Evolutionary conservation across 2,888 invertebrate species (phyloP), one percentile per base, ranked within the genome.

Genomic region (Lepidochrysops patricia): DNA sequence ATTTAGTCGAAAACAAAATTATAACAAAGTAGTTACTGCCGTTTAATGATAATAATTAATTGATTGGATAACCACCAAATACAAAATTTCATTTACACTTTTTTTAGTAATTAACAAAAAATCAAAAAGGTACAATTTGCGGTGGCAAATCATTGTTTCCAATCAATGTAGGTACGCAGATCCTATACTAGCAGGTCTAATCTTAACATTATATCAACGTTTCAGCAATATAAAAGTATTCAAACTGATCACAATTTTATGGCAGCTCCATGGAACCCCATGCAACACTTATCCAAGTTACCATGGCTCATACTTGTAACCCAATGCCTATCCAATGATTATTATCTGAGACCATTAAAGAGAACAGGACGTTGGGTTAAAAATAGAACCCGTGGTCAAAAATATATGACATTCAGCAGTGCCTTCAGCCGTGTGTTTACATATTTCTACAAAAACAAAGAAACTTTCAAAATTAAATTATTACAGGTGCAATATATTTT

Each of bases 171-270:
- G 19, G 43, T 43, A 80, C 83, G 80, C 84, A 83, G 76, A 72
- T 77, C 79, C 81, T 77, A 84, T 74, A 83, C 88, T 89, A 89
- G 87, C 89, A 85, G 74, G 79, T 86, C 89, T 88, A 89, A 75
- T 74, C 86, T 87, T 88, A 86, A 80, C 77, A 82, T 78, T 84
- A 84, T 75, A 72, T 77, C 76, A 81, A 80, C 78, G 81, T 76
- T 79, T 80, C 83, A 80, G 84, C 84, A 85, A 82, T 87, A 87
- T 87, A 89, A 88, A 89, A 88, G 86, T 89, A 88, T 84, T 88
- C 82, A 89, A 88, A 87, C 85, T 79, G 84, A 88, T 89, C 89
- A 88, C 87, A 89, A 79, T 79, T 77, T 82, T 86, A 87, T 88
- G 87, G 88, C 89, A 84, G 86, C 72, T 79, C 87, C 82, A 81